These are phyloP conservation scores for Cheilosia scutellata DNA, from an alignment of 2,888 invertebrate genomes.

Conservation along the genomic window DNA sequence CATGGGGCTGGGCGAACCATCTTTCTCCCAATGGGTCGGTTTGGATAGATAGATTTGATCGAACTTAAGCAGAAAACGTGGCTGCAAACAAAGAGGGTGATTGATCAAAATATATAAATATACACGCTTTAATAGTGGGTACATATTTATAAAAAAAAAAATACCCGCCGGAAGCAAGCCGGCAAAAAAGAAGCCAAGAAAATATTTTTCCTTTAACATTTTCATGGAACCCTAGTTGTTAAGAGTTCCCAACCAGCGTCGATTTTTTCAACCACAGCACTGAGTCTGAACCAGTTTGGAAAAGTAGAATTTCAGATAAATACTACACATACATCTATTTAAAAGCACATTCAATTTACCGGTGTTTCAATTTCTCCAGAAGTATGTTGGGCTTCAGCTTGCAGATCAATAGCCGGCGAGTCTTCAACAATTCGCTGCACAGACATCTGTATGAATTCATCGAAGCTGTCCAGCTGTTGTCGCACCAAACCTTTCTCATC, in stretches of 20 bases:
- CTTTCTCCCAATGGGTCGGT: conserved; percentile 99
- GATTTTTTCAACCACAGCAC: too few species aligned
- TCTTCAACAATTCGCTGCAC: conserved; percentile 99
- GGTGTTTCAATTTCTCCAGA: conserved; percentile 96
- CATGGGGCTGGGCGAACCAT: conserved; percentile 99
- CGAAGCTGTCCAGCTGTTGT: conserved; percentile 99
- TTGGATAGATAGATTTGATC: conserved; percentile 99
- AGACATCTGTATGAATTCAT: conserved; percentile 99
- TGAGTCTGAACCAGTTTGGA: not conserved
- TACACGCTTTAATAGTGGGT: too few species aligned
- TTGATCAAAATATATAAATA: too few species aligned
- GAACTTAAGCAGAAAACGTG: conserved; percentile 97
- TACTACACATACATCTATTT: too few species aligned
- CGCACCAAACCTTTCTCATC: conserved; percentile 99
- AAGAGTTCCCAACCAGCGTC: too few species aligned
- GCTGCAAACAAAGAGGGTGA: conserved; percentile 84
- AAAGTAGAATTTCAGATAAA: not conserved
- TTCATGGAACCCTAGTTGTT: too few species aligned
- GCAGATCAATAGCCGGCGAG: conserved; percentile 98
- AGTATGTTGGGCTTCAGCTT: conserved; percentile 98
- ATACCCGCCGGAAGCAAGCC: too few species aligned
- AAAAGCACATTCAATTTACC: conserved; percentile 79
- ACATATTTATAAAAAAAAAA: too few species aligned
- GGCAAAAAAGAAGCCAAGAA: too few species aligned
- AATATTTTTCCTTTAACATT: too few species aligned